Evolutionary conservation across 2,888 invertebrate species (phyloP).

Genomic region (Agrotis clavis): DNA sequence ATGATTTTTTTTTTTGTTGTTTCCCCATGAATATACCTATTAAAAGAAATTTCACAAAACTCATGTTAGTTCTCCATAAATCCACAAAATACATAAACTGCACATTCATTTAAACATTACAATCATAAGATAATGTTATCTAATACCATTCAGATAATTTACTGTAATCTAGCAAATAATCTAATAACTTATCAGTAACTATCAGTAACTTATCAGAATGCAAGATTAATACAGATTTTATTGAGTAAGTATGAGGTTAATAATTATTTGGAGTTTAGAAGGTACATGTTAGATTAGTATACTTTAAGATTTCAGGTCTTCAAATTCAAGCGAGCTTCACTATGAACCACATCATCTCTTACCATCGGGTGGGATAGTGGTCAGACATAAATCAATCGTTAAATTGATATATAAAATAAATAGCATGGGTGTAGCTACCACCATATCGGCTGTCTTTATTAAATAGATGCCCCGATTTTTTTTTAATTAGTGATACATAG

Average conservation of each 20-base stretch:
- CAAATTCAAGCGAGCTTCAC: no score
- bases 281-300: background rate
- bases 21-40: no score
- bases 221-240: constrained; percentile 29
- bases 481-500: no score
- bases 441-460: no score
- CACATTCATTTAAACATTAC: constrained; percentile 31
- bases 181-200: constrained; percentile 23
- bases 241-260: constrained; percentile 2
- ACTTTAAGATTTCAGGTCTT: background rate
- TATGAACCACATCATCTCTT: no score
- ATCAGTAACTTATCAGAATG: constrained; percentile 23
- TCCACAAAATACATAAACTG: background rate
- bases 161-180: constrained; percentile 27
- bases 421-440: no score
- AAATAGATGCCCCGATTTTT: no score
- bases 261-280: background rate
- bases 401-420: no score
- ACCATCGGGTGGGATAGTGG: no score
- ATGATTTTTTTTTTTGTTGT: no score
- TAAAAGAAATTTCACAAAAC: background rate
- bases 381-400: no score
- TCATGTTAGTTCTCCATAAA: background rate
- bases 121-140: constrained; percentile 24
- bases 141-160: constrained; percentile 18